Percentiles rank a stretch among this genome's conserved stretches.
phyloP scores from a whole-genome alignment of 2,888 invertebrate species.

The Scaptomyza tumidula region DNA sequence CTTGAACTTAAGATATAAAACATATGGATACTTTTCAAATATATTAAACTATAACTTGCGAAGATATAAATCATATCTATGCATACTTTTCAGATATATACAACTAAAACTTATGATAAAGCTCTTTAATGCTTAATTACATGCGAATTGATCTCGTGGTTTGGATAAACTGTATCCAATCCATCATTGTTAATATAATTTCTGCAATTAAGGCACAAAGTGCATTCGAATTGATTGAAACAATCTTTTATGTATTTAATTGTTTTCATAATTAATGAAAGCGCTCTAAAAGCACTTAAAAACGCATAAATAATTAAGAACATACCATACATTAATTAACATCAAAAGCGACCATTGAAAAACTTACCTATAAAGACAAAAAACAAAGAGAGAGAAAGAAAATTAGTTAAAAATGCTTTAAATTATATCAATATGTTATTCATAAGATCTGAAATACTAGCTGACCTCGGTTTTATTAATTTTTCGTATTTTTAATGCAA shows the following conservation, averaged over 20 bases:
- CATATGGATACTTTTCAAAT: too few relatives aligned
- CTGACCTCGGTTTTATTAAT: conserved; percentile 56
- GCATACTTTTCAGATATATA: too few relatives aligned
- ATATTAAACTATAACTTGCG: too few relatives aligned
- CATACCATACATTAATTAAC: conserved; percentile 59
- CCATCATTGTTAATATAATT: neutral
- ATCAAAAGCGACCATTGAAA: conserved; percentile 27
- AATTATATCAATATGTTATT: conserved; percentile 10
- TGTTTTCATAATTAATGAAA: conserved; percentile 3
- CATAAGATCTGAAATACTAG: conserved; percentile 1
- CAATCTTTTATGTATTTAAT: neutral
- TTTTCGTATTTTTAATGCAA: conserved; percentile 22
- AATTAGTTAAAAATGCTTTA: conserved; percentile 8
- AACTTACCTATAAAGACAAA: conserved; percentile 69
- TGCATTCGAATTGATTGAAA: neutral
- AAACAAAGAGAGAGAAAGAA: conserved; percentile 4
- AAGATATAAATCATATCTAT: too few relatives aligned
- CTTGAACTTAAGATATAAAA: too few relatives aligned
- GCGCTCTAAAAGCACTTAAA: conserved; percentile 8
- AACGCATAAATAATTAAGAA: conserved; percentile 14
- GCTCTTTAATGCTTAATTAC: too few relatives aligned
- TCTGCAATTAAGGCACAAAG: neutral
- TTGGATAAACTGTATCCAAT: neutral
- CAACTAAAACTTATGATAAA: neutral
- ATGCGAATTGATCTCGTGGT: neutral